These are phyloP conservation scores for Mormyrops attenuatus DNA, from an alignment of 2,797 vertebrate genomes.

Conservation along the genomic window DNA sequence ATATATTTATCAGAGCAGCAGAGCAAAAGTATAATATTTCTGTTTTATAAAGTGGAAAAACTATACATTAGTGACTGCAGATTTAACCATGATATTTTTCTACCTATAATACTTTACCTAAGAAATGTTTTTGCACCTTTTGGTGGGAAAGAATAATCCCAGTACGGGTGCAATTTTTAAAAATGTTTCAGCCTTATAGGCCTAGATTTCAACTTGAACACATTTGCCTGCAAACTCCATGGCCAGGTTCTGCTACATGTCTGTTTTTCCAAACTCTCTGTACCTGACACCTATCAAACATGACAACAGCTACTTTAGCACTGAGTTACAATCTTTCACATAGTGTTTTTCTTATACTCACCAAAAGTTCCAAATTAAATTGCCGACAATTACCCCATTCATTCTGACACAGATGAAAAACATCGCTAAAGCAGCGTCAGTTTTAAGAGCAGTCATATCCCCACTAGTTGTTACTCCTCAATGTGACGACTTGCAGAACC, in stretches of 20 bases:
- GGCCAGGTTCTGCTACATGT: not conserved
- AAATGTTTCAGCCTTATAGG: not conserved
- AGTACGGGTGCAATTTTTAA: not conserved
- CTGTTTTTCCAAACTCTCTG: not conserved
- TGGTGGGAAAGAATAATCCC: not conserved
- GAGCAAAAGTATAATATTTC: not conserved
- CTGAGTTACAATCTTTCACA: not conserved
- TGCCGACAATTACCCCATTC: not conserved
- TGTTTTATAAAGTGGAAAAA: not conserved
- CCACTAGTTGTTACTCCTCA: conserved; percentile 32
- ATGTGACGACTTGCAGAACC: conserved; percentile 33
- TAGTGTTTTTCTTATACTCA: not conserved
- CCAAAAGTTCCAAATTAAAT: not conserved
- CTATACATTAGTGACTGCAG: not conserved
- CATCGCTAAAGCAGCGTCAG: not conserved
- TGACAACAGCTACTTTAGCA: not conserved
- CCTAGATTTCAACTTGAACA: not conserved
- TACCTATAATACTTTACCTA: not conserved
- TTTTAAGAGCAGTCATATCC: not conserved
- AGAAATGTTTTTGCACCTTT: not conserved
- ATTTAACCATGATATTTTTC: not conserved
- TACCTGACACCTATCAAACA: not conserved
- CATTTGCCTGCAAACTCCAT: not conserved
- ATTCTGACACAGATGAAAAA: not conserved
- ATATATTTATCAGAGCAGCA: not conserved